phyloP scores from a whole-genome alignment of 2,797 vertebrate species.

The Buphagus erythrorhynchus region DNA sequence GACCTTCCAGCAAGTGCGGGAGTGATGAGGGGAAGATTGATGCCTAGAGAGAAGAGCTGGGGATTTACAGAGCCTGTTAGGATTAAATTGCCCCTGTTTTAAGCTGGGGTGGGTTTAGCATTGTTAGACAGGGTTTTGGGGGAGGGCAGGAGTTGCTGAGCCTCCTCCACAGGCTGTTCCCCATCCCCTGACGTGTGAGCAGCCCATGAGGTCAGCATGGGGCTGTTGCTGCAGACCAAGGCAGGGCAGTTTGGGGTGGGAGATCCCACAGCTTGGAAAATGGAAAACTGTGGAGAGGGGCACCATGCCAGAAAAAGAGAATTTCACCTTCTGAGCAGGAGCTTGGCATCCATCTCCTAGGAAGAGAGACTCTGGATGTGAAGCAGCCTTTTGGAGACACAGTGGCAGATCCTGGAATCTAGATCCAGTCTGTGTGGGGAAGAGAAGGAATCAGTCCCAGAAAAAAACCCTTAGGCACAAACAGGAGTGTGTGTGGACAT shows the following conservation, averaged over 20 bases:
- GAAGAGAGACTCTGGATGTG: neutral
- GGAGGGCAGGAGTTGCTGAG: neutral
- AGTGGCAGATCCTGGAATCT: neutral
- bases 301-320: neutral
- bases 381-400: neutral
- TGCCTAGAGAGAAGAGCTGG: conserved; percentile 31
- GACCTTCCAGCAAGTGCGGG: conserved; percentile 44
- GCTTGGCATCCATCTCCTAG: neutral
- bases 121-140: neutral
- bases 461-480: neutral
- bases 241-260: neutral
- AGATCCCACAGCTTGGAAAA: neutral
- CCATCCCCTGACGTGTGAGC: neutral
- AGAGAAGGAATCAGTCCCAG: neutral
- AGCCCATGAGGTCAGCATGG: accelerated
- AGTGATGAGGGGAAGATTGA: conserved; percentile 49
- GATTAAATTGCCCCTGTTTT: conserved; percentile 36
- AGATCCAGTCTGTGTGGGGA: neutral
- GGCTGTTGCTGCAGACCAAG: neutral
- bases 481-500: neutral
- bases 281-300: neutral
- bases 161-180: neutral
- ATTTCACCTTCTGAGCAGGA: neutral
- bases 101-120: neutral
- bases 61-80: conserved; percentile 46